A percentile compares a stretch with the other conserved stretches of the same genome.
Evolutionary conservation across 2,113 vertebrate species (phyloP).

Genomic region (Phycodurus eques): DNA sequence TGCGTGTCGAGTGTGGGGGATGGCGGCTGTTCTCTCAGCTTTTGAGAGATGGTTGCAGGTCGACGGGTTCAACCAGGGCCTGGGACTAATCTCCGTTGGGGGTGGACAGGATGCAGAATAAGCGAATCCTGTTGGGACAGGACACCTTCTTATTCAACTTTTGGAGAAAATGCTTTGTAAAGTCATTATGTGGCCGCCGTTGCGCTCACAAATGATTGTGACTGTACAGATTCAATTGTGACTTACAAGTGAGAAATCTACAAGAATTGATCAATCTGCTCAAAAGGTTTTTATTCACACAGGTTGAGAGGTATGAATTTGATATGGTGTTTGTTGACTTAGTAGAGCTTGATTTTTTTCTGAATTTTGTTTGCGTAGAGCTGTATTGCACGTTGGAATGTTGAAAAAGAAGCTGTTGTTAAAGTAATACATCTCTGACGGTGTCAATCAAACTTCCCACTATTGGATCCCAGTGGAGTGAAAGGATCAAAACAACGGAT

Average conservation of each 20-base stretch:
- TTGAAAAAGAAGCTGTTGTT: too few relatives aligned
- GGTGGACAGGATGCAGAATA: conserved; percentile 52
- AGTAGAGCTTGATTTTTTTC: too few relatives aligned
- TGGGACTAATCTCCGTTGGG: conserved; percentile 57
- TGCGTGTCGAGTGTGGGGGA: conserved; percentile 12
- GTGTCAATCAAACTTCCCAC: too few relatives aligned
- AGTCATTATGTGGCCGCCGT: not conserved
- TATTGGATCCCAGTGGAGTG: too few relatives aligned
- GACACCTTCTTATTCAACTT: conserved; percentile 50
- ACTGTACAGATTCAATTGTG: not conserved
- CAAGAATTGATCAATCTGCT: not conserved
- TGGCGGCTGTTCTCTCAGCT: conserved; percentile 31
- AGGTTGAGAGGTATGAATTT: too few relatives aligned
- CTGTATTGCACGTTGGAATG: too few relatives aligned
- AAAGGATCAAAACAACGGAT: too few relatives aligned
- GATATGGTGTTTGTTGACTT: too few relatives aligned
- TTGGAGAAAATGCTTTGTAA: conserved; percentile 19
- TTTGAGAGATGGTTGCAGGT: conserved; percentile 54
- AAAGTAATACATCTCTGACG: too few relatives aligned
- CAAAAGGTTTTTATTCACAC: too few relatives aligned
- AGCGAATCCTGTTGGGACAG: conserved; percentile 58
- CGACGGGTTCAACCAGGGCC: conserved; percentile 45
- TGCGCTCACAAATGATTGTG: not conserved
- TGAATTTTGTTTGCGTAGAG: too few relatives aligned
- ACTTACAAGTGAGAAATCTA: not conserved